Base-by-base conservation (phyloP, 2,888 invertebrate genomes). In the Parnassius glacialis region DNA sequence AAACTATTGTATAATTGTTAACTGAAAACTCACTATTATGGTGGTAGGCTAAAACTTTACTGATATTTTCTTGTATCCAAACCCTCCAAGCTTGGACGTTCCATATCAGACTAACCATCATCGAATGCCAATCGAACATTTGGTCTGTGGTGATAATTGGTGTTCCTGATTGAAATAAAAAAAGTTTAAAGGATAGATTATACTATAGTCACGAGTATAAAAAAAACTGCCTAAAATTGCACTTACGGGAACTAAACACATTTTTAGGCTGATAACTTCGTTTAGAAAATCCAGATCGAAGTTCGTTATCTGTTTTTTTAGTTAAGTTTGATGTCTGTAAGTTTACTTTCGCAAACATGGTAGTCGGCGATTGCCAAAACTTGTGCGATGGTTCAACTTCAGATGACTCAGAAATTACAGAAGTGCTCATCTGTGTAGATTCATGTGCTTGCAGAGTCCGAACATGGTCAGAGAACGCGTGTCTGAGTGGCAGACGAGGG, bases 91-190 rank as follows among this genome's bases (percentile, higher is more conserved):
- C 84, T 62, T 87, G 84, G 56, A 87, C 74, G 65, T 90, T 90
- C 90, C 90, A 90, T 79, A 85, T 80, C 25, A 90, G 71, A 65
- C 87, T 89, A 34, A 87, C 81, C 81, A 89, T 81, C 83, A 88
- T 84, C 2, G 88, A 82, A 64, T 86, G 85, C 88, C 88, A 88
- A 68, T 90, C 89, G 0, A 79, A 68, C 85, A 85, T 85, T 69
- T 86, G 79, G 59, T 87, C 85, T 45, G 85, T 82, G 2, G 83
- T 78, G 12, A 84, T 74, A 25, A 85, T 80, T 1, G 86, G 81
- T 3, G 81, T 74, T 44, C 81, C 85, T 87, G 61, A 10, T 44
- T 2, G 2, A 45, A 25, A n/a, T 2, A 41, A 52, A 41, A 52
- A 12, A 5, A 52, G 10, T 45, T 44, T 16, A 45, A 16, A 41